Conservation (phyloP, 2,797 vertebrate species). For the Melanotaenia pygmaea region DNA sequence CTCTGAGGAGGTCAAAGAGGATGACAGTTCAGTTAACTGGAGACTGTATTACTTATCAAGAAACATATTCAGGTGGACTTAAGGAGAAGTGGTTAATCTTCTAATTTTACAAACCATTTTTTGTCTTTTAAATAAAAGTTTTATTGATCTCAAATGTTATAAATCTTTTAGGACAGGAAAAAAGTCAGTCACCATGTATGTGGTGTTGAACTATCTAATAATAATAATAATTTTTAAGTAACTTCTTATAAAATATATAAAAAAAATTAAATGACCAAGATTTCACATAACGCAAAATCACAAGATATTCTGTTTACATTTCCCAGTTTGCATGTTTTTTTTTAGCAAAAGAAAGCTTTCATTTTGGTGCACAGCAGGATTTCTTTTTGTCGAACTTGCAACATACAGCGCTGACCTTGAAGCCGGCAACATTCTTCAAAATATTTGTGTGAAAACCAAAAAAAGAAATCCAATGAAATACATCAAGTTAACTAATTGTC, state of each 20-base stretch:
- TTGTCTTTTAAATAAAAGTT: background rate
- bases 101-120: background rate
- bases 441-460: background rate
- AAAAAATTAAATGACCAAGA: background rate
- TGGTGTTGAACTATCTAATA: background rate
- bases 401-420: background rate
- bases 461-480: background rate
- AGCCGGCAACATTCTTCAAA: background rate
- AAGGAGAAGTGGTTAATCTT: background rate
- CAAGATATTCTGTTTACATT: background rate
- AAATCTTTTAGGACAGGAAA: background rate
- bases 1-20: slow-evolving; percentile 69
- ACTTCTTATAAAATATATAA: background rate
- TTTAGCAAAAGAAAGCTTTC: background rate
- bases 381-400: background rate
- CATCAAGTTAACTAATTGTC: no score
- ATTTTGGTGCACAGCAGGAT: background rate
- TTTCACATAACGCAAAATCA: background rate
- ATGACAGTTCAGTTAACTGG: slow-evolving; percentile 41
- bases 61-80: slow-evolving; percentile 10
- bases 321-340: background rate
- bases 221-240: background rate
- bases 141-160: background rate
- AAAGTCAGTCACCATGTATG: background rate
- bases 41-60: background rate